Conservation (phyloP, 2,113 vertebrate genomes). For the Balaeniceps rex region DNA sequence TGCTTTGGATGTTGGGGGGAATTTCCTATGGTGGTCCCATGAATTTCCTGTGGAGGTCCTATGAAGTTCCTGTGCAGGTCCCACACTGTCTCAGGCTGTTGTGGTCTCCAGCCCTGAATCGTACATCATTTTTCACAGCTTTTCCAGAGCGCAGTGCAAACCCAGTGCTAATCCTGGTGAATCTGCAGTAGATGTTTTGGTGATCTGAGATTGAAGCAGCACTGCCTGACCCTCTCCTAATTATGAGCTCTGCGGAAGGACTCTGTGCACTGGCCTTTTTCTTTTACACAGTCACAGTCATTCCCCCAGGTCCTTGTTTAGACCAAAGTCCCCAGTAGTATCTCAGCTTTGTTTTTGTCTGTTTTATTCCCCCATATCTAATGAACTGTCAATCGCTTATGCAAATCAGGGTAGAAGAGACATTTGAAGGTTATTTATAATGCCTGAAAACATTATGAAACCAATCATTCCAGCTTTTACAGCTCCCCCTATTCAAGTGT, state of each 20-base stretch:
- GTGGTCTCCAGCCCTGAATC: neutral
- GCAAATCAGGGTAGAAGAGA: neutral
- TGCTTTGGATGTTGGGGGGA: neutral
- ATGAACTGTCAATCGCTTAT: slow-evolving; percentile 24
- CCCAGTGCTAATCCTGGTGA: neutral
- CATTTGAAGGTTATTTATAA: slow-evolving; percentile 48
- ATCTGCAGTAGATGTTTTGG: neutral
- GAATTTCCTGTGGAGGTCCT: neutral
- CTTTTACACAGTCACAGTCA: neutral
- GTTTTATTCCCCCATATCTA: neutral
- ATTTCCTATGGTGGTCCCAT: neutral
- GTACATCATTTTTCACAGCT: neutral
- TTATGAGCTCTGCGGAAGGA: neutral
- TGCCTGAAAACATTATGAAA: slow-evolving; percentile 20
- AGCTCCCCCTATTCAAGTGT: neutral
- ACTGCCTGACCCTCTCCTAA: neutral
- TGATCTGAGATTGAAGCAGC: neutral
- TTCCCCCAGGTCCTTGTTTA: neutral
- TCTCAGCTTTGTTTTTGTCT: neutral
- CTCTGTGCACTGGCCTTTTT: neutral
- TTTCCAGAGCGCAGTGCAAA: neutral
- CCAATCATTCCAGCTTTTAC: neutral
- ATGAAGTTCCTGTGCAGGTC: neutral
- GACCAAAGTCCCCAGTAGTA: neutral
- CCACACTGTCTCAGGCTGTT: neutral